Conservation (phyloP, 2,888 invertebrate species). For the Caenorhabditis sp. region DNA sequence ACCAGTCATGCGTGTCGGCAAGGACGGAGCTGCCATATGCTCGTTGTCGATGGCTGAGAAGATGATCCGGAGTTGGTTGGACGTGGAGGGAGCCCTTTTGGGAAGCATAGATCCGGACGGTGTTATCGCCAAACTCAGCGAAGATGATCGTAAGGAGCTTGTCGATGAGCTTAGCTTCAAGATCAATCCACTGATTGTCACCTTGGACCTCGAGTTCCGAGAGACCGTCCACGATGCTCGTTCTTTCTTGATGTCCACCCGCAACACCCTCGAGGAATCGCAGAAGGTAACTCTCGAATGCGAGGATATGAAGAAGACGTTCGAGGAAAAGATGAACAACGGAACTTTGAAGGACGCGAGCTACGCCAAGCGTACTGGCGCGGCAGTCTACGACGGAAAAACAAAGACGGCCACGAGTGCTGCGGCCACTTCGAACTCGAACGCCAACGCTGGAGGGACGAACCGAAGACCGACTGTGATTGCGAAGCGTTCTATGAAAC, state of each 20-base stretch:
- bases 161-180: slow-evolving; percentile 40
- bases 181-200: slow-evolving; percentile 28
- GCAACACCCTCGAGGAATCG: slow-evolving; percentile 4
- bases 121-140: slow-evolving; percentile 23
- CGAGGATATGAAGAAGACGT: slow-evolving; percentile 12
- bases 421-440: slow-evolving; percentile 31
- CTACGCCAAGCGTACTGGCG: not conserved
- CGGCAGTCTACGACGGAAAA: not conserved
- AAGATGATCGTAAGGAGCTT: slow-evolving; percentile 24
- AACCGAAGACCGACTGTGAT: slow-evolving; percentile 41
- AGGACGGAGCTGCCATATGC: not conserved
- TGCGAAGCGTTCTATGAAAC: slow-evolving; percentile 46
- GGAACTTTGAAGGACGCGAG: not conserved
- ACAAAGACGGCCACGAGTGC: slow-evolving; percentile 30
- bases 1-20: too few species aligned
- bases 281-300: slow-evolving; percentile 22
- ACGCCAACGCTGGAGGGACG: not conserved
- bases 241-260: slow-evolving; percentile 8
- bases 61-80: slow-evolving; percentile 29
- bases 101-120: slow-evolving; percentile 24
- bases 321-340: slow-evolving; percentile 8
- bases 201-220: slow-evolving; percentile 45
- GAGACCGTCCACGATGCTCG: slow-evolving; percentile 37
- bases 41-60: not conserved
- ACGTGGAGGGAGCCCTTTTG: slow-evolving; percentile 26